phyloP scores from a whole-genome alignment of 2,888 invertebrate genomes.

The Sminthurinus aureus region DNA sequence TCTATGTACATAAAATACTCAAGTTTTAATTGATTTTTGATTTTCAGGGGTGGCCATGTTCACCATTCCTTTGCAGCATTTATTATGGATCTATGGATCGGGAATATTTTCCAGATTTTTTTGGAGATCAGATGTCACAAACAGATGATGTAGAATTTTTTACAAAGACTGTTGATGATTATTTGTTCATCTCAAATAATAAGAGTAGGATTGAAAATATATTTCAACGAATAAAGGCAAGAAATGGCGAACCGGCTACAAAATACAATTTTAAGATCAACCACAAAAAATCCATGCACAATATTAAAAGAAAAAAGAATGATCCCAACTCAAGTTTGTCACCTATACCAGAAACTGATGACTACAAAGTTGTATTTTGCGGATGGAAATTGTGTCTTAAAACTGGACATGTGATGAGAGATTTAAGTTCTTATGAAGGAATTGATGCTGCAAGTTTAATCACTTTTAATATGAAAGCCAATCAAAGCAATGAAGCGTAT shows the following conservation, averaged over 20 bases:
- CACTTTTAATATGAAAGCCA: conserved; percentile 32
- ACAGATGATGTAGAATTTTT: conserved; percentile 43
- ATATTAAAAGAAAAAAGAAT: conserved; percentile 45
- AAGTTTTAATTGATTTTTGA: not conserved
- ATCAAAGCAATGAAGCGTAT: conserved; percentile 37
- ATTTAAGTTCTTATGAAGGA: conserved; percentile 47
- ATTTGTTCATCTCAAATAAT: conserved; percentile 49
- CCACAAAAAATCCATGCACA: not conserved
- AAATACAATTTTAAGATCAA: conserved; percentile 44
- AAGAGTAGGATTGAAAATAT: conserved; percentile 40
- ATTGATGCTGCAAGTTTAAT: conserved; percentile 48
- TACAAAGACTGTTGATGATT: conserved; percentile 53
- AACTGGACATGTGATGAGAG: conserved; percentile 52
- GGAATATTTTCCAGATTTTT: conserved; percentile 38
- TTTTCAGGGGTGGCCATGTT: conserved; percentile 53
- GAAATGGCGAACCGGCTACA: conserved; percentile 9
- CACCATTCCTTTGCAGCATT: conserved; percentile 51
- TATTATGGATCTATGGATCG: conserved; percentile 55
- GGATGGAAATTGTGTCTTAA: conserved; percentile 52
- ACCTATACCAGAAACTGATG: not conserved
- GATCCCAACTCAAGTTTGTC: conserved; percentile 32
- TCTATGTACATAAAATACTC: not conserved
- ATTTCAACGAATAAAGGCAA: conserved; percentile 33
- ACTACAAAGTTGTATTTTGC: conserved; percentile 44
- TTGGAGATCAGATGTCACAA: conserved; percentile 11